Conservation (phyloP, 2,888 invertebrate genomes). For the Tetrapedia diversipes region DNA sequence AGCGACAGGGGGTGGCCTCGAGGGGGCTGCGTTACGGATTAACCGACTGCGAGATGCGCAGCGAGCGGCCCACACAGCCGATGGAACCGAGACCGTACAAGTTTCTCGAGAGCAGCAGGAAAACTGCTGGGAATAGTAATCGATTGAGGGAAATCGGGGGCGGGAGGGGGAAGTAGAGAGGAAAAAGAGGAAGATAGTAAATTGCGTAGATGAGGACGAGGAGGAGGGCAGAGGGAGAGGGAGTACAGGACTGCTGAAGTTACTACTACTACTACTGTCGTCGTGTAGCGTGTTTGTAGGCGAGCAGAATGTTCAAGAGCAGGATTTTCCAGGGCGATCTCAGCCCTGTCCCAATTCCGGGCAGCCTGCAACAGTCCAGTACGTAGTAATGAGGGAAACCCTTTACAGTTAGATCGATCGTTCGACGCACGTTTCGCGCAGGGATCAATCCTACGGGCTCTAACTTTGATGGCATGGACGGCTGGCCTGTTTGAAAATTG, state of each 20-base stretch:
- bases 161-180: neutral
- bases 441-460: slow-evolving; percentile 43
- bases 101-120: neutral
- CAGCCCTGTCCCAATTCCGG: slow-evolving; percentile 75
- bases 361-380: slow-evolving; percentile 77
- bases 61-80: neutral
- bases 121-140: neutral
- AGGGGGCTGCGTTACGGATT: slow-evolving; percentile 20
- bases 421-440: slow-evolving; percentile 51
- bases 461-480: neutral
- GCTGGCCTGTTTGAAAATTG: neutral
- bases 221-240: neutral
- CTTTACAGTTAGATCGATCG: slow-evolving; percentile 57
- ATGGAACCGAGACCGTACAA: slow-evolving; percentile 2
- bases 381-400: slow-evolving; percentile 66
- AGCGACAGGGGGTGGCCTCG: slow-evolving; percentile 18
- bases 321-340: slow-evolving; percentile 78
- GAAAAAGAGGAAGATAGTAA: neutral
- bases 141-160: neutral
- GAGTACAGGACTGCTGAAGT: no score
- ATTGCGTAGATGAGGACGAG: neutral
- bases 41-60: slow-evolving; percentile 28
- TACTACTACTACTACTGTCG: no score
- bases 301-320: slow-evolving; percentile 78
- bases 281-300: slow-evolving; percentile 56